Conservation (phyloP, 2,113 vertebrate species). For the Emydocephalus ijimae region DNA sequence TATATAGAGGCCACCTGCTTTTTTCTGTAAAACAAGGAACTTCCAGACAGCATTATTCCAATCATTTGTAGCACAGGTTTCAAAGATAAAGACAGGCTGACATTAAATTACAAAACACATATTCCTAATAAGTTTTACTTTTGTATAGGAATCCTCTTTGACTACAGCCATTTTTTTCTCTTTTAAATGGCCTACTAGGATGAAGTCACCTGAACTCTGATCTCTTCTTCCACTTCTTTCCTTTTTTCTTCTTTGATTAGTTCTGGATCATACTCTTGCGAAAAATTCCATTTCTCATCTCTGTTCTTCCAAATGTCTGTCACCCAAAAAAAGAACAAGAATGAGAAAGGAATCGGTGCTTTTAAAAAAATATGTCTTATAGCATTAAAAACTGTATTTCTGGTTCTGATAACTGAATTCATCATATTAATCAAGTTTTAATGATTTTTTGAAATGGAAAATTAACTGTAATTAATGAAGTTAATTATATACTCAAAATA, state of each 20-base stretch:
- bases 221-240: conserved; percentile 77
- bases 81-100: background rate
- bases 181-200: background rate
- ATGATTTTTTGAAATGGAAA: conserved; percentile 18
- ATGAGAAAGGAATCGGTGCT: background rate
- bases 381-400: background rate
- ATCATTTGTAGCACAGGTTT: background rate
- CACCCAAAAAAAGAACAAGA: conserved; percentile 28
- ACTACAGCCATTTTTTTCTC: background rate
- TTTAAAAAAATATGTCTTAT: conserved; percentile 8
- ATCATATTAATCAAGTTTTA: conserved; percentile 18
- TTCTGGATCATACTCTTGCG: conserved; percentile 74
- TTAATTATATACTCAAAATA: background rate
- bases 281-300: conserved; percentile 72
- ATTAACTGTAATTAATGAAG: conserved; percentile 19
- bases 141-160: background rate
- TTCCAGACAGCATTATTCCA: background rate
- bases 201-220: conserved; percentile 77
- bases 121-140: conserved; percentile 3
- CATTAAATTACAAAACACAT: background rate
- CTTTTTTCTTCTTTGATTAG: conserved; percentile 76
- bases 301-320: conserved; percentile 77
- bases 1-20: background rate
- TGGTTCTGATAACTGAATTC: conserved; percentile 3
- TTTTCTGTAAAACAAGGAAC: background rate